Conservation (phyloP, 2,797 vertebrate genomes). For the Sebastes itinus region DNA sequence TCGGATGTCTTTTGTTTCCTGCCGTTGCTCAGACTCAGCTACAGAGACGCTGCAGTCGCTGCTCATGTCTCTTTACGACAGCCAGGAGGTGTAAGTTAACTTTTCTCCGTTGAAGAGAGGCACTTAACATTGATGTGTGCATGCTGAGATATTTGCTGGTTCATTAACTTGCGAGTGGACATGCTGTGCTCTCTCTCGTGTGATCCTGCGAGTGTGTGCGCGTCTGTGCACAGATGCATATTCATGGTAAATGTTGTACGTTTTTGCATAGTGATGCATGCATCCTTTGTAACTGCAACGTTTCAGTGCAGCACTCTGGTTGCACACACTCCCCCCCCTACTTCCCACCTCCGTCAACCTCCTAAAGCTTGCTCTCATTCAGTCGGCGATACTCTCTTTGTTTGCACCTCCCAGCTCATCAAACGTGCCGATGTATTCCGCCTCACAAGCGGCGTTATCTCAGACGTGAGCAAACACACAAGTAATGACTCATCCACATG, state of each 20-base stretch:
- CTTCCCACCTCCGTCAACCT: neutral
- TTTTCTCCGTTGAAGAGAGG: conserved; percentile 36
- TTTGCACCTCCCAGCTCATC: conserved; percentile 57
- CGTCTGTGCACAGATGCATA: conserved; percentile 6
- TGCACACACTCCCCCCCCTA: neutral
- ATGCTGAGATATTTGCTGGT: conserved; percentile 53
- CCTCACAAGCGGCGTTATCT: conserved; percentile 34
- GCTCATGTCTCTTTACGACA: conserved; percentile 8
- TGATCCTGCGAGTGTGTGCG: neutral
- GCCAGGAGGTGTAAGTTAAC: conserved; percentile 46
- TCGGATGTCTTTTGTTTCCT: neutral
- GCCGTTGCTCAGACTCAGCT: conserved; percentile 1
- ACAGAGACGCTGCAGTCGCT: conserved; percentile 2
- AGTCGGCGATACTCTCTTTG: conserved; percentile 22
- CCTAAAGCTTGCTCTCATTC: conserved; percentile 35
- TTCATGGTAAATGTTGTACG: conserved; percentile 13
- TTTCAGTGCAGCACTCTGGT: conserved; percentile 9
- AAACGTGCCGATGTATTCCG: conserved; percentile 26
- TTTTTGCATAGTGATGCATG: conserved; percentile 13
- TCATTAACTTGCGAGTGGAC: conserved; percentile 61
- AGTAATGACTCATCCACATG: conserved; percentile 60
- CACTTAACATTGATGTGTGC: conserved; percentile 50
- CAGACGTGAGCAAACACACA: conserved; percentile 56
- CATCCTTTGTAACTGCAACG: neutral
- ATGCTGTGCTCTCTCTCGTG: conserved; percentile 32